phyloP scores from a whole-genome alignment of 2,113 vertebrate genomes.

The Megaceryle maxima region DNA sequence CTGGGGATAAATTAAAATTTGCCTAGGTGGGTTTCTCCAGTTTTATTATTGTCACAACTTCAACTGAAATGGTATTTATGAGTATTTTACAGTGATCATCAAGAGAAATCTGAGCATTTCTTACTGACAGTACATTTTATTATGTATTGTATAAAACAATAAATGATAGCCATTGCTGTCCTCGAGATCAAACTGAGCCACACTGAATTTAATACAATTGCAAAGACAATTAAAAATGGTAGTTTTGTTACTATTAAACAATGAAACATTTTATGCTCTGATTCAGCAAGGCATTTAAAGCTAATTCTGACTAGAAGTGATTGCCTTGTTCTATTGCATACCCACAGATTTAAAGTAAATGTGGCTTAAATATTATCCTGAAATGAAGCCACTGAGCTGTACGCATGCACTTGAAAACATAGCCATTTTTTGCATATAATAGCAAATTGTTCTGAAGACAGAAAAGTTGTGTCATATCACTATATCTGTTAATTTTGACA shows the following conservation, averaged over 20 bases:
- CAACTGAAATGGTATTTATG: neutral
- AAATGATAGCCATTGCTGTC: neutral
- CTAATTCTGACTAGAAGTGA: neutral
- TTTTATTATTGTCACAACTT: neutral
- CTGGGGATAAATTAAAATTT: neutral
- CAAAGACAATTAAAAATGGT: neutral
- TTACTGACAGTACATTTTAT: neutral
- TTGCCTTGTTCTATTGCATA: neutral
- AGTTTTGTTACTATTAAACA: neutral
- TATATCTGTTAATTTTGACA: neutral
- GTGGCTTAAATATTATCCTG: neutral
- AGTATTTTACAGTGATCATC: neutral
- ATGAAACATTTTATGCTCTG: neutral
- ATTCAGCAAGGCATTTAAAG: neutral
- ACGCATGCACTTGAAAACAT: neutral
- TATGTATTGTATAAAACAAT: neutral
- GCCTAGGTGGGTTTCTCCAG: neutral
- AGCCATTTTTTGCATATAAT: neutral
- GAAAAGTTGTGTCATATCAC: neutral
- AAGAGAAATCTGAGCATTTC: neutral
- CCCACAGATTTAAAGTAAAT: neutral
- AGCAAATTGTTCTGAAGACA: neutral
- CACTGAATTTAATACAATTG: neutral
- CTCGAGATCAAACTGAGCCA: neutral
- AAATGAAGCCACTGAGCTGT: neutral